Evolutionary conservation across 2,797 vertebrate species (phyloP), one percentile per base, ranked within the genome.

Genomic region (Mormyrops boulengeri): DNA sequence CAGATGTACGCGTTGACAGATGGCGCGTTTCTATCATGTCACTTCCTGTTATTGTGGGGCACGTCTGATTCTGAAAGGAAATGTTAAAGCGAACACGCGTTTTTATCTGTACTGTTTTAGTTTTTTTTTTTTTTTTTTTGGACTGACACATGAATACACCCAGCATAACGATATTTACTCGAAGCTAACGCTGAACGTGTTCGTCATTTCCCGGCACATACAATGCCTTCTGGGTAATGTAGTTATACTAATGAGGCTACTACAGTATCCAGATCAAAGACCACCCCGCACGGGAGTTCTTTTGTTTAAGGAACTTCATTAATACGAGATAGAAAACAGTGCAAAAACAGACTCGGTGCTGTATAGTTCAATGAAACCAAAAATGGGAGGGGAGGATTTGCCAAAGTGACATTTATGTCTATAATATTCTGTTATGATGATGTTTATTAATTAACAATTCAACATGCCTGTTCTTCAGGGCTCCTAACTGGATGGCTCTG

Each of bases 171-270:
- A 73, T 34, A 69, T 69, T 7, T 38, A 38, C 34, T 73, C 66
- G 14, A 77, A 73, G 66, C 30, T 34, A 34, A 73, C 17, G 30
- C 66, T 34, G 69, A 38, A 38, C 69, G 4, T 77, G 34, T 77
- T 38, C 34, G 69, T 77, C 34, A 77, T 34, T 77, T 77, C 69
- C 69, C 5, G 69, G 14, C 34, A 38, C 34, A 77, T 7, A 77
- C 69, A 77, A 41, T 77, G 69, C 69, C 69, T 77, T 41, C 69
- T 77, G 69, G 69, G 69, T 77, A 77, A 19, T 77, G 69, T 77
- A 77, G 69, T 30, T 73, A 73, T 73, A 77, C 12, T 73, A 38
- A 73, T 73, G 34, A 38, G 34, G 14, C 17, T 17, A 17, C 34
- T 77, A 77, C 14, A 6, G 41, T 41, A 77, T 41, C 34, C 34